A percentile compares a stretch with the other conserved stretches of the same genome.
phyloP scores from a whole-genome alignment of 2,113 vertebrate species.

The Pionites leucogaster region DNA sequence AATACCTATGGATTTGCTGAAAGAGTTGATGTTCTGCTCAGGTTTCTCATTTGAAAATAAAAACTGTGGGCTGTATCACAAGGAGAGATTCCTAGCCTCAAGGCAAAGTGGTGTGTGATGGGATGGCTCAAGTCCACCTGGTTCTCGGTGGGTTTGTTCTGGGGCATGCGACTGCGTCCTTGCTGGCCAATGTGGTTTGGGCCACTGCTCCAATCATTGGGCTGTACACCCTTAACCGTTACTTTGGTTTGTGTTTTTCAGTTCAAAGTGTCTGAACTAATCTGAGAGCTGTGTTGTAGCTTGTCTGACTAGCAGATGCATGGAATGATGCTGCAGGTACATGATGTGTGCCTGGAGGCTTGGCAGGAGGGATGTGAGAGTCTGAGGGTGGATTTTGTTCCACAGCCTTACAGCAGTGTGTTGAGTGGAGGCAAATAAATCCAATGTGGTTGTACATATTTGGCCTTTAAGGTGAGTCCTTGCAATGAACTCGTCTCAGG shows the following conservation, averaged over 20 bases:
- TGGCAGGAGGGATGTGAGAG: background rate
- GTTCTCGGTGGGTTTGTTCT: background rate
- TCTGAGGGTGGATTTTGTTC: background rate
- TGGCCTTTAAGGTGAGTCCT: background rate
- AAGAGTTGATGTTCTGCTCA: background rate
- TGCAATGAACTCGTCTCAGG: background rate
- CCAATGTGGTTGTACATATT: fast-evolving
- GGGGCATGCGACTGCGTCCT: fast-evolving
- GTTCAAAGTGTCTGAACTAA: background rate
- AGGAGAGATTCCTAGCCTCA: background rate
- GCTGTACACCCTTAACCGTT: background rate
- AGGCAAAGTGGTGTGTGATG: background rate
- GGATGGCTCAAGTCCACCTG: background rate
- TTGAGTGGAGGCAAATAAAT: background rate
- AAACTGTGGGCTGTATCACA: background rate
- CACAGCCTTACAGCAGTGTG: background rate
- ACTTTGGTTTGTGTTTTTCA: background rate
- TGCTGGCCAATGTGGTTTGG: background rate
- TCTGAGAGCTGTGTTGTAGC: background rate
- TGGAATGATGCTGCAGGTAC: fast-evolving
- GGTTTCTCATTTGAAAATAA: background rate
- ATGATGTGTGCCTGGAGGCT: background rate
- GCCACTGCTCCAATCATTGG: fast-evolving
- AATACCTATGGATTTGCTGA: background rate
- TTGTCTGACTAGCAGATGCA: background rate